A percentile compares a stretch with the other conserved stretches of the same genome.
Evolutionary conservation across 1,140 invertebrate species (phyloP).

Genomic region (Cherax destructor): DNA sequence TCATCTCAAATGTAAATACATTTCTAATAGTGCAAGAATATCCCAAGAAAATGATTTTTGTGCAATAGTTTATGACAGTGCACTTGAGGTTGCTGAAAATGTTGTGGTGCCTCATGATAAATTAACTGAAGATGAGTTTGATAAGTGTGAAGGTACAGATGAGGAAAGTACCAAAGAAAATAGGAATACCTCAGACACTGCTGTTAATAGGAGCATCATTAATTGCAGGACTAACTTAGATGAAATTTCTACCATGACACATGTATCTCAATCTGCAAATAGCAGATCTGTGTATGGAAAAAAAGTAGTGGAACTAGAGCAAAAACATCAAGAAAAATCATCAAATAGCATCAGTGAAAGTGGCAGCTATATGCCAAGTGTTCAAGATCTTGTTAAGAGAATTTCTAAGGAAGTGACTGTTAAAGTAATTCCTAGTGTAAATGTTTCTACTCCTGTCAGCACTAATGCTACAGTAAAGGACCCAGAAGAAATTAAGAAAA

Average conservation of each 20-base stretch:
- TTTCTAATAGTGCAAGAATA: not conserved
- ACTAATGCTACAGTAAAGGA: too few species aligned
- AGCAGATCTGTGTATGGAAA: not conserved
- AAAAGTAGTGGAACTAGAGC: not conserved
- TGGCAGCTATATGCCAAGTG: not conserved
- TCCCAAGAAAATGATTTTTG: not conserved
- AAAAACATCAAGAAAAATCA: not conserved
- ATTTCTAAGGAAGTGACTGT: not conserved
- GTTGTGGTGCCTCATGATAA: not conserved
- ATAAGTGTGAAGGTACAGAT: not conserved
- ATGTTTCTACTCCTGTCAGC: too few species aligned
- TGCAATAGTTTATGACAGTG: not conserved
- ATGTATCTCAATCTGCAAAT: not conserved
- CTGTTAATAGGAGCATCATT: not conserved
- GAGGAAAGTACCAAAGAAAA: not conserved
- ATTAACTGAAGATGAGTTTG: not conserved
- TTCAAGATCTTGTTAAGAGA: not conserved
- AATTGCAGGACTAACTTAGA: not conserved
- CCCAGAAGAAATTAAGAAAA: too few species aligned
- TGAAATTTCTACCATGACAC: not conserved
- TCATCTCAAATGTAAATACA: not conserved
- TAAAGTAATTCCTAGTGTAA: not conserved
- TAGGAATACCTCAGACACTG: not conserved
- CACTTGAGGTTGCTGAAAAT: not conserved
- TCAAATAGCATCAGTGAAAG: too few species aligned